These are phyloP conservation scores for Ormyrus pomaceus DNA, from an alignment of 2,888 invertebrate species.

Conservation along the genomic window DNA sequence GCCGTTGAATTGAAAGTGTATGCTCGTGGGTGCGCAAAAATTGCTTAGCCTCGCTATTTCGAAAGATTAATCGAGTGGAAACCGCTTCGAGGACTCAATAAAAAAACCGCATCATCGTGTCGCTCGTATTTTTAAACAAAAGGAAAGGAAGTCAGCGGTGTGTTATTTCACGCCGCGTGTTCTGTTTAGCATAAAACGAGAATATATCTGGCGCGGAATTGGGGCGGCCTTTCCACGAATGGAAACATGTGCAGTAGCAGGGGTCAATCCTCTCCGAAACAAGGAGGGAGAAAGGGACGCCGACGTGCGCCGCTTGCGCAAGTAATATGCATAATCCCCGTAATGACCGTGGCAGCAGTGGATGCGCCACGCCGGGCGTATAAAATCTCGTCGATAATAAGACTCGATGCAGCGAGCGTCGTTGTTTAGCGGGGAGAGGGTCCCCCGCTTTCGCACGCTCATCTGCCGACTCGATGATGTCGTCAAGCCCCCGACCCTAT, in stretches of 20 bases:
- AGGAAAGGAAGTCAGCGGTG: neutral
- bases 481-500: conserved; percentile 1
- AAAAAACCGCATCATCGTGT: neutral
- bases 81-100: neutral
- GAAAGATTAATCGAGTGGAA: neutral
- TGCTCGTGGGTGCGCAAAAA: neutral
- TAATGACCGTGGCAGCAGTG: conserved; percentile 1
- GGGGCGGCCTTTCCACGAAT: conserved; percentile 17
- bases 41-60: too few species aligned
- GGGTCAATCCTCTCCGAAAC: conserved; percentile 29
- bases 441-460: conserved; percentile 13
- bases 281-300: neutral
- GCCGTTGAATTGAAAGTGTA: neutral
- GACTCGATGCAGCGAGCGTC: too few species aligned
- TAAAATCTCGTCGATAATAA: conserved; percentile 30
- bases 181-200: conserved; percentile 24
- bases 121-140: conserved; percentile 5
- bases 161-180: conserved; percentile 4
- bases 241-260: neutral
- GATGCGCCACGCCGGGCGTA: conserved; percentile 16
- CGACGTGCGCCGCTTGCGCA: conserved; percentile 3
- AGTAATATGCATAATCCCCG: conserved; percentile 8
- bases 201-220: conserved; percentile 8
- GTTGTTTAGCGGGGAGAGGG: neutral
- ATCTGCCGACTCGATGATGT: conserved; percentile 22